These are phyloP conservation scores for Actinemys pallida DNA, from an alignment of 2,113 vertebrate species.

Conservation along the genomic window DNA sequence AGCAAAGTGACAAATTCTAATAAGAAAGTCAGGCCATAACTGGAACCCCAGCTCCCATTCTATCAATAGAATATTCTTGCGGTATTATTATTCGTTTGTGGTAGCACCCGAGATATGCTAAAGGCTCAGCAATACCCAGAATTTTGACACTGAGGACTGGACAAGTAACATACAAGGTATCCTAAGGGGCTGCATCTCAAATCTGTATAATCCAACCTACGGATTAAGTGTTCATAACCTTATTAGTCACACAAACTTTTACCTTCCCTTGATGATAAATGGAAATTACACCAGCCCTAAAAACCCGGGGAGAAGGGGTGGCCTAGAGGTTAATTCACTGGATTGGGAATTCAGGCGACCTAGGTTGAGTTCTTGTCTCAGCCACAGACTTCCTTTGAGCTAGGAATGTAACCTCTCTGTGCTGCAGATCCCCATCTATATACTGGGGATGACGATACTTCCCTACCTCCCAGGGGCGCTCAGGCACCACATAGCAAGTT, in stretches of 20 bases:
- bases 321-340: not conserved
- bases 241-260: not conserved
- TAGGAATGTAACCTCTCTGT: not conserved
- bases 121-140: not conserved
- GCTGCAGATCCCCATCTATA: not conserved
- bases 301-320: not conserved
- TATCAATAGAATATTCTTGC: not conserved
- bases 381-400: not conserved
- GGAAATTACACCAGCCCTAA: rapidly evolving
- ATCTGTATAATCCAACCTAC: rapidly evolving
- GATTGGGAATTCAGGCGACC: not conserved
- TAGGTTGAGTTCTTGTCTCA: rapidly evolving
- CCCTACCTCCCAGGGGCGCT: rapidly evolving
- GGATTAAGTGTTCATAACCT: not conserved
- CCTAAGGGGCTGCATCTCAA: not conserved
- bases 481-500: not conserved
- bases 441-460: not conserved
- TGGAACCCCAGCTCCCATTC: not conserved
- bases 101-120: not conserved
- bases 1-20: not conserved
- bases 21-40: not conserved
- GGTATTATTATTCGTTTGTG: not conserved
- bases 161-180: not conserved
- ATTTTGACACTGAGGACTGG: not conserved
- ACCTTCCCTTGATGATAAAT: too few relatives aligned